Evolutionary conservation across 2,888 invertebrate species (phyloP), one percentile per base, ranked within the genome.

Genomic region (Andrena chrysosceles): DNA sequence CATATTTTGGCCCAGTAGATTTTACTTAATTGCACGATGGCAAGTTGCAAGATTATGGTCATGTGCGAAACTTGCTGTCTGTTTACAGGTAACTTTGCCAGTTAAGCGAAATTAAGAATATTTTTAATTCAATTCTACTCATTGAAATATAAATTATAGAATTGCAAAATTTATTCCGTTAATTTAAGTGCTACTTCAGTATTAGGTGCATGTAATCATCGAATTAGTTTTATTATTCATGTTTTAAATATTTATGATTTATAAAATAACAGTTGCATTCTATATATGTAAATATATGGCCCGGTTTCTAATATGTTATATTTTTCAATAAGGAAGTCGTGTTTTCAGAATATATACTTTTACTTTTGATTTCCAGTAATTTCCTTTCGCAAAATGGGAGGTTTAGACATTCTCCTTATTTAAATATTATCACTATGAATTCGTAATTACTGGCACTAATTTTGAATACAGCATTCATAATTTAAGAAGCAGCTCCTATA

Each of bases 361-460:
- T 52, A 20, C 8, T 52, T 52, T 52, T 20, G 20, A 52, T 8
- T 20, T 52, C 2, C 52, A 52, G 8, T 52, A 52, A 52, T 52
- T 52, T 52, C 20, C 20, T 20, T 52, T 52, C 20, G 7, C 52
- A 52, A n/a, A 52, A 8, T 52, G 20, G 20, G 20, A 52, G 8
- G 6, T 31, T 7, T 4, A 31, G 16, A 23, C 23, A 42, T 56
- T 31, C 2, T 29, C 52, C 7, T 23, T 16, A 33, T 16, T 63
- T 64, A 29, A 10, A 33, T 63, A 6, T 62, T 62, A 33, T 71
- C 31, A 23, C 35, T 48, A 66, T n/a, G 62, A 52, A 63, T 56
- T n/a, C 10, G 20, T 16, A 48, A 48, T 8, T 16, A 64, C 26
- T n/a, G 26, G 16, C 26, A 26, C 26, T 48, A 64, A 42, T 42